Evolutionary conservation across 2,888 invertebrate genomes (phyloP).

Genomic region (Deilephila elpenor): DNA sequence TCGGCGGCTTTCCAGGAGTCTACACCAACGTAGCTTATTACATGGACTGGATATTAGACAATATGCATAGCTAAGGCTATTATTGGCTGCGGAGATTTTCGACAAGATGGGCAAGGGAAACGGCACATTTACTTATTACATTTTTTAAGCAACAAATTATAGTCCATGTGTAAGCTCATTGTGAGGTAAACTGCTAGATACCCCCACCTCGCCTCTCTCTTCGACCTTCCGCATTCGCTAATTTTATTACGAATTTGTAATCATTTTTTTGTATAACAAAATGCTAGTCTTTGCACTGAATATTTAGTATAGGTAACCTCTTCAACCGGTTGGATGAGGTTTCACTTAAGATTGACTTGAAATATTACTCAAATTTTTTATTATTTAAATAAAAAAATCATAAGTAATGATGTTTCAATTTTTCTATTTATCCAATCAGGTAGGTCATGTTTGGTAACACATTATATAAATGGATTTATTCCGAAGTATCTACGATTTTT

Average conservation of each 20-base stretch:
- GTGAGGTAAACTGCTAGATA: no score
- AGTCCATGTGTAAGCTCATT: no score
- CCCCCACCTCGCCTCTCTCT: not conserved
- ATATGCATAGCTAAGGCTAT: slow-evolving; percentile 53
- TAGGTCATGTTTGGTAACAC: not conserved
- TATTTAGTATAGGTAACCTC: slow-evolving; percentile 4
- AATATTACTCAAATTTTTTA: not conserved
- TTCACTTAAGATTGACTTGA: not conserved
- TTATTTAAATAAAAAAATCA: not conserved
- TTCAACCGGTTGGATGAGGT: slow-evolving; percentile 3
- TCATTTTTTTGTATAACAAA: not conserved
- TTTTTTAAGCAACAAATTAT: no score
- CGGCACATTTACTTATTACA: no score
- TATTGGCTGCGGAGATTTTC: no score
- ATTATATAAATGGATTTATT: not conserved
- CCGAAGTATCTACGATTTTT: not conserved
- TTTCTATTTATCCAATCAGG: not conserved
- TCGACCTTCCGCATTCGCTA: not conserved
- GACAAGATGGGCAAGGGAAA: not conserved
- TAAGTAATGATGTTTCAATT: not conserved
- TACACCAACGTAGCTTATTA: slow-evolving; percentile 84
- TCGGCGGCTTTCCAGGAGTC: slow-evolving; percentile 82
- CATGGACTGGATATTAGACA: slow-evolving; percentile 86
- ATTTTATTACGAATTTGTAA: not conserved
- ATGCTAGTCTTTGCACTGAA: slow-evolving; percentile 22